Percentiles rank a stretch among this genome's conserved stretches.
phyloP scores from a whole-genome alignment of 2,888 invertebrate species.

The Acleris sparsana region DNA sequence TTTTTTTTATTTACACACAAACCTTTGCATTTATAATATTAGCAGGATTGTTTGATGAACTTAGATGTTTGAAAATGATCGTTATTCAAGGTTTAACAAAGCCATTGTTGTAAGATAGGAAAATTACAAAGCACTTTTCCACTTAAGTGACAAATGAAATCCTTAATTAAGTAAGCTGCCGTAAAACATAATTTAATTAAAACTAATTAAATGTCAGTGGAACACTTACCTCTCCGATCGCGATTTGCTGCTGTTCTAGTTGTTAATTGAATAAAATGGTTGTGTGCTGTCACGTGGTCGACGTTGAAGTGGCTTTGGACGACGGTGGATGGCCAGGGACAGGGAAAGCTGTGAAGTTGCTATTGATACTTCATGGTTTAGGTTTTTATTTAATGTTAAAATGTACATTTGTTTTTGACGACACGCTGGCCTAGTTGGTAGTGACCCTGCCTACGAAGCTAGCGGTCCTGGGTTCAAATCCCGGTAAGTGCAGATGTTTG shows the following conservation, averaged over 20 bases:
- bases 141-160: neutral
- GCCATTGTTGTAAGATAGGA: neutral
- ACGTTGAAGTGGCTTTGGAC: slow-evolving; percentile 25
- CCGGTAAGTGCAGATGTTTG: no score
- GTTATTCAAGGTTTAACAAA: no score
- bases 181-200: slow-evolving; percentile 12
- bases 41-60: no score
- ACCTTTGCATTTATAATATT: no score
- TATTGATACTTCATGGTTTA: neutral
- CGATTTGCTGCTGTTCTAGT: slow-evolving; percentile 11
- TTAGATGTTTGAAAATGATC: no score
- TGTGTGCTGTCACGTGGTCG: slow-evolving; percentile 35
- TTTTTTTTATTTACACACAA: no score
- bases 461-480: no score
- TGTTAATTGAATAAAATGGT: slow-evolving; percentile 31
- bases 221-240: slow-evolving; percentile 30
- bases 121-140: neutral
- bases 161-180: neutral
- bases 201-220: slow-evolving; percentile 26
- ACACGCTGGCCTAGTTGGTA: no score
- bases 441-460: no score
- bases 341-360: slow-evolving; percentile 11
- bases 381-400: no score
- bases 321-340: slow-evolving; percentile 1
- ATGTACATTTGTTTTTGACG: no score